Percentiles rank a stretch among this genome's conserved stretches.
phyloP scores from a whole-genome alignment of 1,140 invertebrate species.

The Neodiprion virginianus region DNA sequence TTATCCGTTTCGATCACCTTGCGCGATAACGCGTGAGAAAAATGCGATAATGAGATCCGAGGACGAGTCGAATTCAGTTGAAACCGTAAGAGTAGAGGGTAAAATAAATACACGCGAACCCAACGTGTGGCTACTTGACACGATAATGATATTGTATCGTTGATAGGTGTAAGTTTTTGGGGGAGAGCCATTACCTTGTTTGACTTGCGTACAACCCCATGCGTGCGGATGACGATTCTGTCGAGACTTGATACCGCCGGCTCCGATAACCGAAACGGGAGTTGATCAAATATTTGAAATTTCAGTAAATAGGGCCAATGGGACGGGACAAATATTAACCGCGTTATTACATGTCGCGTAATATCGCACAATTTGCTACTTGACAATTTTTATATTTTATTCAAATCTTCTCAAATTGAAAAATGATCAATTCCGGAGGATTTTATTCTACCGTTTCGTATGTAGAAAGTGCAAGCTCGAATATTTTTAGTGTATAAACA shows the following conservation, averaged over 20 bases:
- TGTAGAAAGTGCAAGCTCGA: too few relatives aligned
- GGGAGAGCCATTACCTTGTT: not conserved
- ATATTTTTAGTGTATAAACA: too few relatives aligned
- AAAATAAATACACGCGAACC: too few relatives aligned
- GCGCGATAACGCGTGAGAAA: too few relatives aligned
- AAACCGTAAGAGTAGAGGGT: too few relatives aligned
- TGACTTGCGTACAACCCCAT: not conserved
- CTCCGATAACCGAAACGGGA: not conserved
- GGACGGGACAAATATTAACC: not conserved
- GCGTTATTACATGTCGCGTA: not conserved
- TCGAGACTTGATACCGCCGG: not conserved
- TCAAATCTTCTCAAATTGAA: not conserved
- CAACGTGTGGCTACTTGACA: too few relatives aligned
- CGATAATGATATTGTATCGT: too few relatives aligned
- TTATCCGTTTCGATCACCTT: too few relatives aligned
- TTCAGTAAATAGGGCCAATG: not conserved
- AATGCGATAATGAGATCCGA: too few relatives aligned
- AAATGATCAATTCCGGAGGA: not conserved
- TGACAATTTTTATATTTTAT: not conserved
- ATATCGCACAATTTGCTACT: not conserved
- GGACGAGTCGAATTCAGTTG: too few relatives aligned
- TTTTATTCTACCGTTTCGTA: too few relatives aligned
- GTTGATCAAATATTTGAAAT: slow-evolving; percentile 1
- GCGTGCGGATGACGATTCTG: not conserved
- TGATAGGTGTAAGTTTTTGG: too few relatives aligned